These are phyloP conservation scores for Ormyrus pomaceus DNA, from an alignment of 2,888 invertebrate species.

Conservation along the genomic window DNA sequence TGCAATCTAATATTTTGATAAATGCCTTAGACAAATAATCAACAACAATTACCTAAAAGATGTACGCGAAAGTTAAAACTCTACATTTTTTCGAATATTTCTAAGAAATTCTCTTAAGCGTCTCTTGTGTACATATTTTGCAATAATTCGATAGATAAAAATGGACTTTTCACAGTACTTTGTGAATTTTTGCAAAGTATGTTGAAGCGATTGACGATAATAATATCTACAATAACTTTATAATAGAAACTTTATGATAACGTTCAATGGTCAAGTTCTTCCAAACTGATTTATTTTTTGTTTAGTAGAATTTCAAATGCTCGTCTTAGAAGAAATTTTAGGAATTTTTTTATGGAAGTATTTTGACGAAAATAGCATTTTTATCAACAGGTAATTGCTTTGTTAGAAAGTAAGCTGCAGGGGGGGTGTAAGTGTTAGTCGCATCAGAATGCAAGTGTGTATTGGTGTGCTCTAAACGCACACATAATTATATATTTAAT, in stretches of 20 bases:
- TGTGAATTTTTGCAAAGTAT: constrained; percentile 27
- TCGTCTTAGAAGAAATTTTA: constrained; percentile 15
- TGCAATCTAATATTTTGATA: constrained; percentile 52
- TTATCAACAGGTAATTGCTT: constrained; percentile 14
- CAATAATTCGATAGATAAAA: background rate
- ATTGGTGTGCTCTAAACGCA: background rate
- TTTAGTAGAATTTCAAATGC: constrained; percentile 27
- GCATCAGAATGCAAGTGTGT: constrained; percentile 24
- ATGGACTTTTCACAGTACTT: background rate
- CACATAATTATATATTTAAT: constrained; percentile 9
- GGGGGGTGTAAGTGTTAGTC: constrained; percentile 16
- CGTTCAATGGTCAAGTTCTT: constrained; percentile 47
- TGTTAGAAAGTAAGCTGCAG: constrained; percentile 27
- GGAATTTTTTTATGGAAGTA: constrained; percentile 19
- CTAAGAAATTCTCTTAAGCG: constrained; percentile 4
- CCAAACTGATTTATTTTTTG: constrained; percentile 36
- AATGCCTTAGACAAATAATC: constrained; percentile 36
- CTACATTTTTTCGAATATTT: constrained; percentile 26
- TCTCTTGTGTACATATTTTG: constrained; percentile 22
- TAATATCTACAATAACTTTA: constrained; percentile 32
- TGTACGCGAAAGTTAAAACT: constrained; percentile 34
- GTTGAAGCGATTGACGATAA: constrained; percentile 12
- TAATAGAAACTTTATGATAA: constrained; percentile 48
- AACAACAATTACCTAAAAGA: constrained; percentile 20
- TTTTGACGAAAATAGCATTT: constrained; percentile 24